Evolutionary conservation across 2,113 vertebrate species (phyloP), one percentile per base, ranked within the genome.

Genomic region (Pitta sordida): DNA sequence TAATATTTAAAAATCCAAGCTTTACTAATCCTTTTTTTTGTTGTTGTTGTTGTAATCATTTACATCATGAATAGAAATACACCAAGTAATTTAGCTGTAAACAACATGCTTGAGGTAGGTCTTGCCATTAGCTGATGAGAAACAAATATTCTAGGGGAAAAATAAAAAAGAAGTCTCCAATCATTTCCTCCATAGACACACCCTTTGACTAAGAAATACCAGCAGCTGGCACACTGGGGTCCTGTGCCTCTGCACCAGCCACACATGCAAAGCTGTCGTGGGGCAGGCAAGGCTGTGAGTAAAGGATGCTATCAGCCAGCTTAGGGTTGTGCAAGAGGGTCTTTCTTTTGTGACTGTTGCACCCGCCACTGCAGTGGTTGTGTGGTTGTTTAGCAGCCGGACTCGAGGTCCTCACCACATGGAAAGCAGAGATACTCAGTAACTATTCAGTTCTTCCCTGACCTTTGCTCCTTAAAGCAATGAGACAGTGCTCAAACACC

Each of bases 181-280:
- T 30, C 13, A 24, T 63, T 87, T 62, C 16, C 37, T 85, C 62
- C 30, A 13, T 0, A 6, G 56, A 58, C 19, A 67, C 27, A 56
- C 26, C 9, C 11, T 51, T 46, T 52, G 49, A 41, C 0, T 1
- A 8, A 56, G 27, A 60, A 44, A 51, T 6, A 37, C 41, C 21
- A 26, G 56, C 0, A 0, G 8, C 15, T 1, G 2, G 30, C 9
- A 69, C 0, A 0, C 5, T 0, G 5, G 20, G 13, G 12, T 88
- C 48, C 16, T 3, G 5, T 44, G 29, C 13, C 41, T 75, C 51
- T 4, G 23, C 46, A 20, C 9, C 46, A 82, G 70, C 19, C 49
- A 55, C 44, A 68, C 55, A 88, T 27, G 36, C 22, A 83, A 75
- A 83, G 52, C 17, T 11, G 3, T 39, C 3, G 0, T 14, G 37